phyloP scores from a whole-genome alignment of 1,140 invertebrate species.

The Thaumetopoea pityocampa region DNA sequence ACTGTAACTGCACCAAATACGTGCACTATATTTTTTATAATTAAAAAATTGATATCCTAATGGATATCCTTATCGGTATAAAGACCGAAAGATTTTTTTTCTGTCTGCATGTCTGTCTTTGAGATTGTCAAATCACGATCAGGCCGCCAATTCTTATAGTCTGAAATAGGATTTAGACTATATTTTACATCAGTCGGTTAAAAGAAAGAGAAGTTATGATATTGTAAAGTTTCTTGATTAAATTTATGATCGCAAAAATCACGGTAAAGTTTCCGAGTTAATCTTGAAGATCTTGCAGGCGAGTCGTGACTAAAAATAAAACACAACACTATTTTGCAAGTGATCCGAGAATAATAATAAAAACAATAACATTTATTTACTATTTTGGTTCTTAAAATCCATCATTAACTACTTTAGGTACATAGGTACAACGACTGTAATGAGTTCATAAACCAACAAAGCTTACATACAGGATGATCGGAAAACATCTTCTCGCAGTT shows the following conservation, averaged over 20 bases:
- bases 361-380: constrained; percentile 73
- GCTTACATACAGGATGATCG: constrained; percentile 44
- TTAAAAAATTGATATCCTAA: no score
- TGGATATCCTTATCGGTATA: no score
- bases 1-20: no score
- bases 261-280: not conserved
- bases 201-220: no score
- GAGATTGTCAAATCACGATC: no score
- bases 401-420: constrained; percentile 62
- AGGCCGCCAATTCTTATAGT: no score
- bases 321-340: constrained; percentile 59
- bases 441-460: constrained; percentile 69
- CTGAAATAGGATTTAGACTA: no score
- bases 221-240: no score
- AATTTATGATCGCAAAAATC: not conserved
- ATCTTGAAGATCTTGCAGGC: not conserved
- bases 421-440: constrained; percentile 70
- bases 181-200: no score
- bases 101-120: no score
- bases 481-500: constrained; percentile 19
- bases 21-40: no score
- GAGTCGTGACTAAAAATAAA: constrained; percentile 42
- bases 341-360: constrained; percentile 73
- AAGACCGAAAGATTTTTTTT: no score
- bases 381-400: constrained; percentile 67